Base-by-base conservation (phyloP, 2,113 vertebrate species). In the Ctenomys sociabilis region DNA sequence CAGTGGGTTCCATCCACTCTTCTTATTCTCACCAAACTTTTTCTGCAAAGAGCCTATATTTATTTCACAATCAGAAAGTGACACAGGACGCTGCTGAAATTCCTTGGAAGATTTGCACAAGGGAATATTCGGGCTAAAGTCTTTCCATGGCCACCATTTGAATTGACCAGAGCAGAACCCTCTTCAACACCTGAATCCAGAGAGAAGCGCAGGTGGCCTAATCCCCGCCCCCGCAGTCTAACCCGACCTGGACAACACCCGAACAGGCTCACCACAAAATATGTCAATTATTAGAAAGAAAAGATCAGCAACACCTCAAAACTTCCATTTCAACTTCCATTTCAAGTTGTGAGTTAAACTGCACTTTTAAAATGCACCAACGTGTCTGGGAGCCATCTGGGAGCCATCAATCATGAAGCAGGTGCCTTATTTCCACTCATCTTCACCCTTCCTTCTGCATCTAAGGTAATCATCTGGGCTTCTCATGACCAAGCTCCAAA, bases 311-410 rank as follows among this genome's bases (percentile, higher is more conserved):
- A 90, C 40, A 32, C 7, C 45, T 88, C 43, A 87, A 80, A 95
- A 88, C 45, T 72, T 52, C 54, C 64, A 86, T 17, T 64, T 94
- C 63, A 95, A 88, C 45, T 72, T 52, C 54, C 64, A 86, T 17
- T 64, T 94, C 63, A 82, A 95, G 77, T 75, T 49, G 72, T 78
- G 32, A 30, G 30, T 87, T 66, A 70, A 88, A 78, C 66, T 84
- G 52, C 90, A 82, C 81, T 82, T 84, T 72, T 61, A 87, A 78
- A 90, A 90, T 49, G 85, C 11, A 54, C 10, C 28, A 17, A 64
- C 17, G 5, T 35, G 43, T 68, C 52, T 63, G 40, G n/a, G n/a
- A n/a, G n/a, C n/a, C 70, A 4, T 93, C 80, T 64, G 63, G 88
- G 59, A 95, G 9, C 19, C 73, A 54, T 73, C 32, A 43, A 43